Evolutionary conservation across 2,888 invertebrate species (phyloP).

Genomic region (Watsonalla binaria): DNA sequence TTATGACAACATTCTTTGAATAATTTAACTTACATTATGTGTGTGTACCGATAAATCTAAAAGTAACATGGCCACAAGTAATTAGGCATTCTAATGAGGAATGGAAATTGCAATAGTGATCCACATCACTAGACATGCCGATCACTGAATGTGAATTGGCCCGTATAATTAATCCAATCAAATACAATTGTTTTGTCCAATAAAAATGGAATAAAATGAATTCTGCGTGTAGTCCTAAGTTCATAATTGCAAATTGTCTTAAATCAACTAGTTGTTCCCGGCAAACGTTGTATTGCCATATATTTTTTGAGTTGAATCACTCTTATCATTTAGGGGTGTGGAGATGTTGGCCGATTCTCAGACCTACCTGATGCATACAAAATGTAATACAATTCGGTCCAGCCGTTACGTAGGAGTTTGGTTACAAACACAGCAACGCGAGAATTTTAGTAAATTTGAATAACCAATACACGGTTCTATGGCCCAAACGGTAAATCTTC

Average conservation of each 20-base stretch:
- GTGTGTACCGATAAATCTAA: constrained; percentile 7
- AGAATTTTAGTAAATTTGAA: too few relatives aligned
- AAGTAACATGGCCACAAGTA: constrained; percentile 13
- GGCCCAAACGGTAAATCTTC: too few relatives aligned
- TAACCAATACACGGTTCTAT: too few relatives aligned
- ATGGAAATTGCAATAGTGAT: constrained; percentile 41
- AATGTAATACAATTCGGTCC: too few relatives aligned
- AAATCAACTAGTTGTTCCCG: neutral
- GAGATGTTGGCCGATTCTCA: too few relatives aligned
- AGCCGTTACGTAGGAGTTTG: too few relatives aligned
- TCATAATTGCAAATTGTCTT: too few relatives aligned
- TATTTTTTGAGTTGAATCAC: too few relatives aligned
- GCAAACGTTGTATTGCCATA: too few relatives aligned
- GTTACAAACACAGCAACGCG: too few relatives aligned
- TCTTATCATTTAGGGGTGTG: too few relatives aligned
- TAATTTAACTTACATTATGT: neutral
- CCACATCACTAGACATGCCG: constrained; percentile 36
- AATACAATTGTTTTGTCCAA: constrained; percentile 15
- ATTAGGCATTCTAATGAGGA: constrained; percentile 25
- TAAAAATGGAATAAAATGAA: neutral
- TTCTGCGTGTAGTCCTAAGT: neutral
- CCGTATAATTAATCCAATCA: constrained; percentile 30
- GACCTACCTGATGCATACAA: too few relatives aligned
- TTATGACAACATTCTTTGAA: neutral
- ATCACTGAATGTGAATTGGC: constrained; percentile 42